Conservation (phyloP, 2,888 invertebrate species). For the Eupithecia inturbata region DNA sequence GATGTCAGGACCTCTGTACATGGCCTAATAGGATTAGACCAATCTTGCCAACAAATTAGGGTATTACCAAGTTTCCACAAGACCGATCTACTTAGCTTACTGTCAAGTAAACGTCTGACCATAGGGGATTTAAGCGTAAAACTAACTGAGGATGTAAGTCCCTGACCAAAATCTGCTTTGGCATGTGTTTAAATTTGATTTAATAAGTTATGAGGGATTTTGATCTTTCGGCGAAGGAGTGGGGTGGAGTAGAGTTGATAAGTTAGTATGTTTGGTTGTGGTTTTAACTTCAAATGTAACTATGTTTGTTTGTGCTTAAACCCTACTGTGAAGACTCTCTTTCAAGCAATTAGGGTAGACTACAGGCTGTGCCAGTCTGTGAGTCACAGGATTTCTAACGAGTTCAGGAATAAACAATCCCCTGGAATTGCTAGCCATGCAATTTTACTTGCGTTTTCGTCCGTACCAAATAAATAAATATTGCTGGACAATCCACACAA, state of each 20-base stretch:
- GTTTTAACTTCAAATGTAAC: no score
- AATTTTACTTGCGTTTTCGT: no score
- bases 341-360: no score
- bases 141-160: background rate
- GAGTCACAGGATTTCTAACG: no score
- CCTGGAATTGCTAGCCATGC: no score
- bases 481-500: no score
- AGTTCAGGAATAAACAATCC: no score
- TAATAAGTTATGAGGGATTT: background rate
- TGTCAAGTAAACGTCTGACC: background rate
- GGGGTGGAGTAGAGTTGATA: background rate
- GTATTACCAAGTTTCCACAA: constrained; percentile 8
- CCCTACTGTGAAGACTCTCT: no score
- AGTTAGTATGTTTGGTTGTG: background rate
- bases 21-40: constrained; percentile 4
- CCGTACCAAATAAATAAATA: no score
- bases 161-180: background rate
- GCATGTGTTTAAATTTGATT: background rate
- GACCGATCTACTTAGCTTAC: constrained; percentile 2
- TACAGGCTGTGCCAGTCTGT: no score
- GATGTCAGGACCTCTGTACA: background rate
- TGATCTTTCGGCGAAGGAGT: background rate
- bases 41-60: constrained; percentile 13
- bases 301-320: no score
- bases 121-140: background rate